Evolutionary conservation across 2,888 invertebrate species (phyloP), one percentile per base, ranked within the genome.

Genomic region (Leptogaster cylindrica): DNA sequence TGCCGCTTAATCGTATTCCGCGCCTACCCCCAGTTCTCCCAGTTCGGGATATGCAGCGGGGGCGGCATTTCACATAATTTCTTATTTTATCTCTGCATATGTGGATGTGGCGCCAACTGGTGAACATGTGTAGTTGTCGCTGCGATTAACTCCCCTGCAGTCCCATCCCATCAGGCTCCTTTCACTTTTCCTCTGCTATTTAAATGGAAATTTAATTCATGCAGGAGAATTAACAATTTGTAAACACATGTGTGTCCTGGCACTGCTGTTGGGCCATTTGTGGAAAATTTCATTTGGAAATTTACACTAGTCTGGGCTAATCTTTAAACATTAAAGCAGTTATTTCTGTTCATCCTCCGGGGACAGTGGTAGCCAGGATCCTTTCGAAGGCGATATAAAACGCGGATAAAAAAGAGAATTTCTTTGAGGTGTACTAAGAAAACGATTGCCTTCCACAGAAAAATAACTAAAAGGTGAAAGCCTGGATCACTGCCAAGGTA

Each of bases 401-500:
- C 31, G n/a, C n/a, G 31, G 31, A 33, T 52, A 52, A 52, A 52
- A 52, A 52, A 52, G 31, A 31, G 33, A 52, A 52, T 52, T 52
- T 16, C 31, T 52, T 52, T 52, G 33, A 52, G 20, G 52, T 31
- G 4, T 16, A 20, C 18, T 18, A 31, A 52, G 31, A 31, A 52
- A 33, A 52, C 52, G 52, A 33, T 52, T 52, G 52, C 31, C 52
- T 52, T 16, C 52, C 33, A 52, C 4, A 20, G 33, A 14, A 52
- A 52, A 52, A 52, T 52, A 52, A 52, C 31, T 33, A 52, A 52
- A 52, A 52, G 52, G 52, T 18, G 12, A 12, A 33, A n/a, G n/a
- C n/a, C 33, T 52, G 52, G 52, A 52, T 52, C 52, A 52, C 10
- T 52, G 52, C 52, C 52, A 52, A 52, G 52, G 52, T 52, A 52